Evolutionary conservation across 2,113 vertebrate species (phyloP), one percentile per base, ranked within the genome.

Genomic region (Clarias macrocephalus): DNA sequence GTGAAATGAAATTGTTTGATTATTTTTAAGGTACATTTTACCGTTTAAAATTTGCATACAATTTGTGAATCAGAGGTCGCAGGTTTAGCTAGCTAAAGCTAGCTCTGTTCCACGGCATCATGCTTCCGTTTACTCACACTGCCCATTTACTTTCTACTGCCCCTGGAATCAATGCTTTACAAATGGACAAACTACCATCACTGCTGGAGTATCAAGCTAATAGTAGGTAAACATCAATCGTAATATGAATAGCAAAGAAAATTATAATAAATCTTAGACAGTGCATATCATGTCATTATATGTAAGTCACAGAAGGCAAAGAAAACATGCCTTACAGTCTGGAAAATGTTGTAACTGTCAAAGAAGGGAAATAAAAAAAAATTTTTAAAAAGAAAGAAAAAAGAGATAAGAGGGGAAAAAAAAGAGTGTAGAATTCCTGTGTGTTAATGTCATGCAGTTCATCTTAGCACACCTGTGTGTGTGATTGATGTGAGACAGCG

Each of bases 401-500:
- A 81, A 7, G 30, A 81, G 42, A n/a, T n/a, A n/a, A 81, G 42
- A 57, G n/a, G 48, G 42, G 23, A 63, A 23, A 52, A 5, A 25
- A 10, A 65, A 82, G 12, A 66, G 37, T 10, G 60, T 23, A 80
- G 28, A 42, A 68, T 80, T 66, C 85, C n/a, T 37, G 33, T 68
- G 62, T 42, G 77, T 52, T 68, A 86, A 81, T 66, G 85, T 86
- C 85, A 86, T 86, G 77, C 33, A n/a, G 77, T 81, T 81, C 15
- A 16, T 12, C n/a, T 81, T 66, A 80, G 77, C 80, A 82, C 80
- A 82, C 80, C 80, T 82, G 80, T 65, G 60, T 82, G 60, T 66
- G 60, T 82, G 80, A 82, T 82, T 82, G 80, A 82, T 82, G 80
- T 82, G 21, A 82, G 80, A 48, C 60, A n/a, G 33, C 25, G 21